Evolutionary conservation across 2,113 vertebrate species (phyloP).

Genomic region (Peucedramus taeniatus): DNA sequence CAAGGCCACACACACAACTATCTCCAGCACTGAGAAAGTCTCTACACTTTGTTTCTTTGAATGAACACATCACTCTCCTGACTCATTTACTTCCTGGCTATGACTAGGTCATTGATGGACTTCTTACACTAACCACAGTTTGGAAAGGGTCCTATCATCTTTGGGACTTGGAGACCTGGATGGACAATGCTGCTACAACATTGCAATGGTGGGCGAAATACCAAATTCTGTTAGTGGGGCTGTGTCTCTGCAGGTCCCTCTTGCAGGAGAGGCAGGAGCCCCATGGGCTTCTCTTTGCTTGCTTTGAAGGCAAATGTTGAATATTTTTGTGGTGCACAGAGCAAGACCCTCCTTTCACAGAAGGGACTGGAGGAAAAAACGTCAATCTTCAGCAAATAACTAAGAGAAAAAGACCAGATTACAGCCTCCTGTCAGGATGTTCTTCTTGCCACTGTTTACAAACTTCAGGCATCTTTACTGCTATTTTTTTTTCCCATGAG

Average conservation of each 20-base stretch:
- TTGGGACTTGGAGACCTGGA: background rate
- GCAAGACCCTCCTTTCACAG: background rate
- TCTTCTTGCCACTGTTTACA: constrained; percentile 49
- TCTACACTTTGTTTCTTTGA: background rate
- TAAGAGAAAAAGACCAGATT: constrained; percentile 15
- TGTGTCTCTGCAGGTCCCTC: background rate
- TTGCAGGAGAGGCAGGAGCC: background rate
- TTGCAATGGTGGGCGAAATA: background rate
- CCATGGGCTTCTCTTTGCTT: background rate
- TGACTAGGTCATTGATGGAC: background rate
- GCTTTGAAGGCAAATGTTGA: background rate
- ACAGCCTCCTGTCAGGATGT: constrained; percentile 22
- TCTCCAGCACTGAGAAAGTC: background rate
- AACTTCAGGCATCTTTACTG: constrained; percentile 45
- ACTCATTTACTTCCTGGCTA: background rate
- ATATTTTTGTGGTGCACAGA: background rate
- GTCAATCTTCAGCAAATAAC: constrained; percentile 26
- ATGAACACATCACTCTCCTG: background rate
- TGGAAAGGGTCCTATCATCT: background rate
- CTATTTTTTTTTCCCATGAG: background rate
- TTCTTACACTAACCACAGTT: background rate
- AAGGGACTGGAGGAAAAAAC: background rate
- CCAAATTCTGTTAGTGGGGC: background rate
- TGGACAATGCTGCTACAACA: rapidly evolving
- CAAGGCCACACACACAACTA: background rate